Evolutionary conservation across 2,797 vertebrate genomes (phyloP).

Genomic region (Graptemys geographica): DNA sequence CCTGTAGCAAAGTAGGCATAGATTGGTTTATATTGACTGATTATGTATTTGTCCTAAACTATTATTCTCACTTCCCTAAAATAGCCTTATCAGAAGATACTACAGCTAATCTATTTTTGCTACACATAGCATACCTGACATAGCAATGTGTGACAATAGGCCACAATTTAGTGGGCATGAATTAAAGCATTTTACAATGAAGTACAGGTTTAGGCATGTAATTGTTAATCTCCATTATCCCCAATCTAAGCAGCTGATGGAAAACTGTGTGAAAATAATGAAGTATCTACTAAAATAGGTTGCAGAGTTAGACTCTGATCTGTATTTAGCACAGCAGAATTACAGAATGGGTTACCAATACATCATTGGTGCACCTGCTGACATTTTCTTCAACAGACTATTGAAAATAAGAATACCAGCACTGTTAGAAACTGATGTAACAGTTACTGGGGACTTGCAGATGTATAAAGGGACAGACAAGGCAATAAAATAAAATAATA

Average conservation of each 20-base stretch:
- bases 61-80: not conserved
- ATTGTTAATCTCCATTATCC: not conserved
- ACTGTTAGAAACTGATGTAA: not conserved
- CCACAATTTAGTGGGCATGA: not conserved
- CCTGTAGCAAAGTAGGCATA: not conserved
- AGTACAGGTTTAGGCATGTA: not conserved
- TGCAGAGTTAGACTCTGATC: not conserved
- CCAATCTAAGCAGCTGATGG: not conserved
- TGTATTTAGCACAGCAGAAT: not conserved
- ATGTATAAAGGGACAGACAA: not conserved
- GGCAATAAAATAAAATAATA: not conserved
- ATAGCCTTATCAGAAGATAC: not conserved
- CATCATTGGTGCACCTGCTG: not conserved
- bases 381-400: not conserved
- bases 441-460: not conserved
- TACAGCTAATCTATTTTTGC: not conserved
- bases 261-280: not conserved
- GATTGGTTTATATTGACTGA: not conserved
- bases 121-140: not conserved
- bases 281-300: not conserved
- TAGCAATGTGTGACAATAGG: not conserved
- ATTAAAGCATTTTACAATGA: not conserved
- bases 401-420: not conserved
- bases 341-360: not conserved
- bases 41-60: not conserved